Evolutionary conservation across 2,113 vertebrate genomes (phyloP), one percentile per base, ranked within the genome.

Genomic region (Tamias sibiricus): DNA sequence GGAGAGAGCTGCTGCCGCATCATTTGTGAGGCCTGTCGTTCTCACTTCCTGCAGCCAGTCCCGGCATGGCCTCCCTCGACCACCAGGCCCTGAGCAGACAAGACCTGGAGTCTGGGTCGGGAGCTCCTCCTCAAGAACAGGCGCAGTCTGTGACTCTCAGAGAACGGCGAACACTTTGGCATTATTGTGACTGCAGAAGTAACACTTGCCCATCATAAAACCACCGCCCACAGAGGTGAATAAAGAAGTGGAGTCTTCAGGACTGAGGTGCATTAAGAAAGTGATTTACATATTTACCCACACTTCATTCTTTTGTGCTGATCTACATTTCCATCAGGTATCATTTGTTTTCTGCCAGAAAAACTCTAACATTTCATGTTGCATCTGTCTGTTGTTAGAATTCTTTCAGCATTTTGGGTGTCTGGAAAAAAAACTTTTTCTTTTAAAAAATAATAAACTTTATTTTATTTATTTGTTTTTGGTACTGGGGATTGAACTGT

Each of bases 271-370:
- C 40, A 6, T 37, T 47, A 35, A 74, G 57, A 76, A 79, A 76
- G 30, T n/a, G 7, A 72, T 57, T 91, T 64, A 40, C 4, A 1
- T 28, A 28, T 24, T 72, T 64, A 40, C n/a, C 35, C 37, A 8
- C 10, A 26, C 47, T 4, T 42, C 44, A 44, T 17, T 14, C 42
- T 44, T 54, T 37, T 82, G 44, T 44, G 8, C 17, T 77, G 54
- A 80, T 54, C 30, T 71, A 3, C 69, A 44, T 59, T 76, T 96
- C 64, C 32, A 49, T 42, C 30, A 75, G 66, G 24, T 28, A n/a
- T n/a, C n/a, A 84, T 52, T 92, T 93, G 79, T 49, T 91, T 81
- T 89, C 59, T 57, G 49, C 28, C 74, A 68, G 28, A 75, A 68
- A 57, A 72, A 68, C 37, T 74, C 26, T 75, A 57, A 59, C 16